Evolutionary conservation across 2,113 vertebrate species (phyloP), one percentile per base, ranked within the genome.

Genomic region (Scophthalmus maximus): DNA sequence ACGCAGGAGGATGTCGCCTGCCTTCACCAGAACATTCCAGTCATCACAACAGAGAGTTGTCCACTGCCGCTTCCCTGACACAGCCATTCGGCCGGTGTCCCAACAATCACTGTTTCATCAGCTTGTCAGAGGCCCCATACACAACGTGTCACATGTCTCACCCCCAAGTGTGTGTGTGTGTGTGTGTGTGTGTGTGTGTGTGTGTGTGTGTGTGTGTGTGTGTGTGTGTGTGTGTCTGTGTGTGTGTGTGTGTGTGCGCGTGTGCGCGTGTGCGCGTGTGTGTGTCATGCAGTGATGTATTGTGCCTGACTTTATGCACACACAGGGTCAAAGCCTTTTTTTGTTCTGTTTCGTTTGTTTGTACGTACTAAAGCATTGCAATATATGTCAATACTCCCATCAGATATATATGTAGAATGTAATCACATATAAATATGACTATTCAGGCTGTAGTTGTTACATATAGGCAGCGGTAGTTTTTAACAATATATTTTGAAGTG

Each of bases 321-420:
- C 84, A 79, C 62, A 32, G 32, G 56, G 29, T 60, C 30, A 4
- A 46, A 68, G 44, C 23, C 23, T 65, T 56, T 63, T 51, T 52
- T 36, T 32, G 23, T 32, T 57, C n/a, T n/a, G n/a, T n/a, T n/a
- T n/a, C n/a, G n/a, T n/a, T 49, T 40, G 22, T 84, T 75, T 67
- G 64, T 85, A 22, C 79, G 72, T 79, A 80, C 23, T 73, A 62
- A 84, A 86, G 66, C 89, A 91, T 91, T 89, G 90, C 87, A 58
- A 89, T 89, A 90, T 91, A 88, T 91, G 85, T 91, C 88, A 88
- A 89, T 90, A 89, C 81, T 27, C 78, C 79, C 68, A 74, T 87
- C 90, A 84, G 80, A 85, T 74, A 85, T 79, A 76, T 78, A 85
- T 79, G 74, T 78, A 81, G 72, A 87, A 79, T 89, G 78, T 84